Base-by-base conservation (phyloP, 2,888 invertebrate species). In the Panorpa germanica region DNA sequence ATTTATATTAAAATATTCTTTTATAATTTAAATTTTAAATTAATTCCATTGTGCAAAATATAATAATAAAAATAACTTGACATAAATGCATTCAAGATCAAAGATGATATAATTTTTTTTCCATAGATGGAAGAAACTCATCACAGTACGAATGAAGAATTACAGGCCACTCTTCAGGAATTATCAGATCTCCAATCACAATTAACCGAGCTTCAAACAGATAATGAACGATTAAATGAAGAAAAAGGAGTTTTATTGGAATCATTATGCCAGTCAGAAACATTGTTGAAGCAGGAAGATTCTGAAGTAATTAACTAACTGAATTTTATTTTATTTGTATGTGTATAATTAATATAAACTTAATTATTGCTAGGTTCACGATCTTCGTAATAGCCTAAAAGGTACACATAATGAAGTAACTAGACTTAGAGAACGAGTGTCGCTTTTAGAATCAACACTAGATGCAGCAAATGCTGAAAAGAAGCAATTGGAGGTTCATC, bases 151-250 rank as follows among this genome's bases (percentile, higher is more conserved):
- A 83, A 81, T 48, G 86, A 88, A 53, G 88, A 88, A 52, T 60
- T 88, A 4, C 90, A 91, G 56, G 91, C 91, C 2, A 93, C 91
- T 0, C 60, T 93, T 26, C 90, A 90, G 42, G 91, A 93, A 55
- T 57, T 90, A 37, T 77, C 85, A 7, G 90, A 91, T 52, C 59
- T 91, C 21, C 88, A 91, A 54, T 65, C 77, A 5, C 83, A 85
- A 53, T 59, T 90, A 37, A 74, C 73, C 12, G 86, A 88, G 47
- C 65, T 88, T 3, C 85, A 85, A 49, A 68, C 76, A 4, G 86
- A 88, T 49, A 88, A 88, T 53, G 82, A 85, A 43, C 66, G 81
- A 33, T 61, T 91, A 18, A 68, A 73, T 5, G 86, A 88, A 41
- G 91, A 93, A 56, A 88, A 90, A 49, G 73, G 75, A 41, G 76